phyloP scores from a whole-genome alignment of 2,797 vertebrate species.

The Parambassis ranga region DNA sequence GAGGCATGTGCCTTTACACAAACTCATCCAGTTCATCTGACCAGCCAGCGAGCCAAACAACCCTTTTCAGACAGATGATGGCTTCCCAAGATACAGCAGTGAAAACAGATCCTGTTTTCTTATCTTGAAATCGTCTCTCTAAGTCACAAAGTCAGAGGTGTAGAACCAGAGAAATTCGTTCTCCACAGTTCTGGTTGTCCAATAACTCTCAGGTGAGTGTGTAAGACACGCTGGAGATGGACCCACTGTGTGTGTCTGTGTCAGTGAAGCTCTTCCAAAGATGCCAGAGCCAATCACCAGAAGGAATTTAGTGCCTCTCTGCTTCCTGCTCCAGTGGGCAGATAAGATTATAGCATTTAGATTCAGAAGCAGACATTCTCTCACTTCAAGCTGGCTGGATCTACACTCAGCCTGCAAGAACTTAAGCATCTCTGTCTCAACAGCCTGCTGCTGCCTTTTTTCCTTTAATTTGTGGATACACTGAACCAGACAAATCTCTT shows the following conservation, averaged over 20 bases:
- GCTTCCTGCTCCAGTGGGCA: slow-evolving; percentile 62
- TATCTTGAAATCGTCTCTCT: slow-evolving; percentile 31
- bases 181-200: slow-evolving; percentile 35
- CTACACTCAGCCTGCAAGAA: slow-evolving; percentile 36
- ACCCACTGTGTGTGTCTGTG: not conserved
- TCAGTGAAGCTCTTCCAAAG: slow-evolving; percentile 25
- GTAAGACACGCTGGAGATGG: slow-evolving; percentile 14
- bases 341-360: slow-evolving; percentile 69
- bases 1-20: not conserved
- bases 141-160: slow-evolving; percentile 47
- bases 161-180: slow-evolving; percentile 32
- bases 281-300: slow-evolving; percentile 59
- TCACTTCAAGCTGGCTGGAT: slow-evolving; percentile 37
- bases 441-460: slow-evolving; percentile 25
- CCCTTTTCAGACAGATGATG: not conserved
- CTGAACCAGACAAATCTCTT: slow-evolving; percentile 23
- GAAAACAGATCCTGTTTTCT: slow-evolving; percentile 13
- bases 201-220: slow-evolving; percentile 35
- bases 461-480: slow-evolving; percentile 25
- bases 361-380: slow-evolving; percentile 60
- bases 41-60: slow-evolving; percentile 6
- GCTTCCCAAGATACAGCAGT: not conserved
- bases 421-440: slow-evolving; percentile 30
- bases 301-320: slow-evolving; percentile 47
- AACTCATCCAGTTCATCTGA: not conserved